Conservation (phyloP, 2,113 vertebrate species). For the Salvelinus sp. region DNA sequence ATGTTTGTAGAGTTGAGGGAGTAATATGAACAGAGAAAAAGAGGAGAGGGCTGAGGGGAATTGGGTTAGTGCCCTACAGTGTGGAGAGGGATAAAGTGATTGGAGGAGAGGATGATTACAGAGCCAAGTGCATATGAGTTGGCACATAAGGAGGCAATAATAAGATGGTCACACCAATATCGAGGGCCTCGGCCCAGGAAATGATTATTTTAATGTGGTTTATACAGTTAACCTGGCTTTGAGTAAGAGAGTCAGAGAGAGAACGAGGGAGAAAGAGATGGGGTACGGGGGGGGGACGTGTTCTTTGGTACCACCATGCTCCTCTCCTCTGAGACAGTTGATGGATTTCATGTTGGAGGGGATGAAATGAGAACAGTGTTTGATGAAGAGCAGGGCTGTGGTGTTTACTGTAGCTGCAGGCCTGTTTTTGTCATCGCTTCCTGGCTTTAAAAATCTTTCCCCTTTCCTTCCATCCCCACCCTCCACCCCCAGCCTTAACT, state of each 20-base stretch:
- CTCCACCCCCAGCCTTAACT: constrained; percentile 20
- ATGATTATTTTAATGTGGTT: too few relatives aligned
- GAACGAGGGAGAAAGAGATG: constrained; percentile 19
- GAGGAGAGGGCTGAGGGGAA: too few relatives aligned
- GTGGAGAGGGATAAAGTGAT: not conserved
- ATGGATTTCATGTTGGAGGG: constrained; percentile 32
- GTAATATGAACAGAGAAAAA: too few relatives aligned
- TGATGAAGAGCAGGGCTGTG: constrained; percentile 51
- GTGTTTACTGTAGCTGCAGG: constrained; percentile 41
- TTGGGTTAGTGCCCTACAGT: not conserved
- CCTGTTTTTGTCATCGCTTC: constrained; percentile 51
- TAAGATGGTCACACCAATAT: too few relatives aligned
- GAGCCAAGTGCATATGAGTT: not conserved
- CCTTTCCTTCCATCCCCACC: constrained; percentile 7
- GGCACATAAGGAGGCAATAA: not conserved
- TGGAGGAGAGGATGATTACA: not conserved
- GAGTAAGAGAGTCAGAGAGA: too few relatives aligned
- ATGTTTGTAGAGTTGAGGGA: too few relatives aligned
- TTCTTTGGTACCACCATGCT: too few relatives aligned
- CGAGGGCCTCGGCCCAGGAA: too few relatives aligned
- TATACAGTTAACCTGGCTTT: too few relatives aligned
- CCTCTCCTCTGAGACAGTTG: not conserved
- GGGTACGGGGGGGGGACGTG: constrained; percentile 32
- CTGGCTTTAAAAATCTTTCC: constrained; percentile 67
- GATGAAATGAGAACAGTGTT: constrained; percentile 53